Evolutionary conservation across 1,140 invertebrate genomes (phyloP).

Genomic region (Heliconius congener): DNA sequence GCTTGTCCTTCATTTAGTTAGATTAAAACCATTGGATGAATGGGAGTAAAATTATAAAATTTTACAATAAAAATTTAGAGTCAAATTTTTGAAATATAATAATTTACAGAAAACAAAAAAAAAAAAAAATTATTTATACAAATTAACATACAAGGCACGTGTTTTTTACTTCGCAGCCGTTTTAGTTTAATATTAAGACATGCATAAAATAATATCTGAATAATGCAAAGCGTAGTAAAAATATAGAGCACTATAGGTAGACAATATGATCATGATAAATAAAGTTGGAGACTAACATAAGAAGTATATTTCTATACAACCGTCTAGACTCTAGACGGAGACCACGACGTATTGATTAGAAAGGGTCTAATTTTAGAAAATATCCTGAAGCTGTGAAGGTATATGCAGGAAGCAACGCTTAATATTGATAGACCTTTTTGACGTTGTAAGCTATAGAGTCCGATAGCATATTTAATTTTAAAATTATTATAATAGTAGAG

Average conservation of each 20-base stretch:
- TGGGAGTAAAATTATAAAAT: neutral
- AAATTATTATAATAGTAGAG: neutral
- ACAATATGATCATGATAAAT: neutral
- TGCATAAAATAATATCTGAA: too few relatives aligned
- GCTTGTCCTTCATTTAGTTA: slow-evolving; percentile 7
- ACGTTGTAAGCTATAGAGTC: neutral
- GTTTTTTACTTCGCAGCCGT: too few relatives aligned
- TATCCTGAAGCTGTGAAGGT: neutral
- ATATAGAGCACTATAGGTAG: slow-evolving; percentile 11
- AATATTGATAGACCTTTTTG: neutral
- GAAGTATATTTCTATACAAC: slow-evolving; percentile 41
- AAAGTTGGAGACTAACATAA: slow-evolving; percentile 7
- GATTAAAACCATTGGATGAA: neutral
- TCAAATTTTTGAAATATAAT: neutral
- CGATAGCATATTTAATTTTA: neutral
- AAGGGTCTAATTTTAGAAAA: slow-evolving; percentile 64
- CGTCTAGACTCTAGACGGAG: slow-evolving; percentile 58
- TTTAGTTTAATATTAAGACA: too few relatives aligned
- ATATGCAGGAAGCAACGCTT: neutral
- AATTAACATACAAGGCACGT: too few relatives aligned
- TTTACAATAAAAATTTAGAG: too few relatives aligned
- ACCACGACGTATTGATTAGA: slow-evolving; percentile 60
- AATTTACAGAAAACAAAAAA: too few relatives aligned
- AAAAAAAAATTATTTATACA: too few relatives aligned
- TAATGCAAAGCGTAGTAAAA: neutral